A percentile compares a stretch with the other conserved stretches of the same genome.
phyloP scores from a whole-genome alignment of 2,888 invertebrate species.

The Sipha maydis region DNA sequence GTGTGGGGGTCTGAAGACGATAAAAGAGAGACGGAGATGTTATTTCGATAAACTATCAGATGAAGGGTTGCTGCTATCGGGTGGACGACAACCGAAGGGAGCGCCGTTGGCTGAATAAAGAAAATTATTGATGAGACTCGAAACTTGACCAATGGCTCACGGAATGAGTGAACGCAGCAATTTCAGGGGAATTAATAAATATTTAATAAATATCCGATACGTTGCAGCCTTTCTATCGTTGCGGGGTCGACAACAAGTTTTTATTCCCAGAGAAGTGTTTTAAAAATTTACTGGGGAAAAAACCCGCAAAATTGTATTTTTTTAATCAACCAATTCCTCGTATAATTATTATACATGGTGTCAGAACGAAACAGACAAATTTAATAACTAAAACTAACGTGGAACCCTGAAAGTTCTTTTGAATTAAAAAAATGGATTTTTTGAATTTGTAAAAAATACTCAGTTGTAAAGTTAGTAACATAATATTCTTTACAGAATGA shows the following conservation, averaged over 20 bases:
- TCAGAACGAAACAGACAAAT: too few species aligned
- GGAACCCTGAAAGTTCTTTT: too few species aligned
- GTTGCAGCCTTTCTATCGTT: not conserved
- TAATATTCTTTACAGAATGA: too few species aligned
- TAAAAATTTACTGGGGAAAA: not conserved
- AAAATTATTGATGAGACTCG: conserved; percentile 54
- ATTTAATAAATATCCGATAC: conserved; percentile 35
- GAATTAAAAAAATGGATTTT: too few species aligned
- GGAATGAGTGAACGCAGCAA: conserved; percentile 13
- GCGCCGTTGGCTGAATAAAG: not conserved
- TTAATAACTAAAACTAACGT: too few species aligned
- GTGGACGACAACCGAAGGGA: conserved; percentile 11
- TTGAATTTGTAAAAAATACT: too few species aligned
- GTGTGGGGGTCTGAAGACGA: conserved; percentile 19
- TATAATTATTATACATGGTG: not conserved
- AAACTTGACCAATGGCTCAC: conserved; percentile 46
- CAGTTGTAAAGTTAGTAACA: too few species aligned
- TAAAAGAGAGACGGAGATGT: conserved; percentile 56
- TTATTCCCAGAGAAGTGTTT: not conserved
- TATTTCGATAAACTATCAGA: conserved; percentile 57
- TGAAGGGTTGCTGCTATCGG: conserved; percentile 32
- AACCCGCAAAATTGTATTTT: not conserved
- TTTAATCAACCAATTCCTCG: not conserved
- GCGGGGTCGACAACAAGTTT: not conserved
- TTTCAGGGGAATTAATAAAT: conserved; percentile 45